Base-by-base conservation (phyloP, 2,888 invertebrate species). In the Chrysotoxum bicinctum region DNA sequence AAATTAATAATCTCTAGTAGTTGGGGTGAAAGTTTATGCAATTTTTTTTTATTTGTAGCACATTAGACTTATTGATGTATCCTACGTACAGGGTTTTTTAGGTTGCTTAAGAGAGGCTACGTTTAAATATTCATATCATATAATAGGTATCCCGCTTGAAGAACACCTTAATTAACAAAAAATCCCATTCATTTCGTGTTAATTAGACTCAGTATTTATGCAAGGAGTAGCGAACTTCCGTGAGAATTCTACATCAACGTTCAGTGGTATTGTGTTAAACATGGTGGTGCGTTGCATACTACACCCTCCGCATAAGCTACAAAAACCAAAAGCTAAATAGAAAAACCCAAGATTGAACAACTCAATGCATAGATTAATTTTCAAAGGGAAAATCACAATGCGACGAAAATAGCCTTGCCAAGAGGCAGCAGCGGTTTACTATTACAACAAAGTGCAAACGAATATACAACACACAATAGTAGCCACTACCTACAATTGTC, bases 341-440 rank as follows among this genome's bases (percentile, higher is more conserved):
- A 66, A 50, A 66, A 66, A 66, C 5, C 30, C 21, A 35, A 70
- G 72, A 84, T 84, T 84, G 66, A 84, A 72, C 84, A 79, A 79
- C 66, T 84, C 84, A 84, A 79, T 79, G 84, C 75, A 84, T 84
- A 72, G 84, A 84, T 84, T 84, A 72, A 79, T 70, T 79, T 50
- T 75, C 66, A 72, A 84, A 79, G 52, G 79, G 66, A 35, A 70
- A 83, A 70, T 84, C 70, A 74, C 83, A 78, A 75, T 79, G 83
- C 83, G 79, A 79, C 79, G 84, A 79, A 84, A 79, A 84, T 80
- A 84, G 30, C 54, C 84, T 66, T 80, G 75, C 75, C 75, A 80
- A 78, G 78, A 58, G 48, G 70, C 48, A 32, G 54, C 54, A 54
- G 54, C 54, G 30, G 58, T 37, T 32, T 66, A 58, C 32, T 45